A percentile compares a stretch with the other conserved stretches of the same genome.
Conservation (phyloP, 1,140 invertebrate genomes). For the Formica exsecta region DNA sequence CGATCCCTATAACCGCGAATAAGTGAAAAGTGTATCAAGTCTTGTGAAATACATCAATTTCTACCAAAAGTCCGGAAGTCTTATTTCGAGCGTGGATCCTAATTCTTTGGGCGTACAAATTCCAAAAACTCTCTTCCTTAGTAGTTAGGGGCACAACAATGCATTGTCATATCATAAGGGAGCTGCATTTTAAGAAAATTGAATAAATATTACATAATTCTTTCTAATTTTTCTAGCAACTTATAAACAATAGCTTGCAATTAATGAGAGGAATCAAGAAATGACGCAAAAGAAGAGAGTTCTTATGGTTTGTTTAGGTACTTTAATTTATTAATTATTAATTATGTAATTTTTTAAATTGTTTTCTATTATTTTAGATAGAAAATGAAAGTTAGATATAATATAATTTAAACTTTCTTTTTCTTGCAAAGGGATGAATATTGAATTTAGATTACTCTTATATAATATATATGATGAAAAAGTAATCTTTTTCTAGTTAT, state of each 20-base stretch:
- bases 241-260: no score
- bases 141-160: no score
- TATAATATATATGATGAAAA: background rate
- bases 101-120: no score
- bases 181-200: no score
- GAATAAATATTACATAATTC: background rate
- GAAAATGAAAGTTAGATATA: background rate
- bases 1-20: no score
- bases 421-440: background rate
- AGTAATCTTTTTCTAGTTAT: background rate
- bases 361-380: background rate
- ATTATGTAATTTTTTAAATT: conserved; percentile 3
- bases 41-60: no score
- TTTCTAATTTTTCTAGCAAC: background rate
- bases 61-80: no score
- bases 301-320: conserved; percentile 87
- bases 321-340: background rate
- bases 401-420: background rate
- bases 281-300: conserved; percentile 82
- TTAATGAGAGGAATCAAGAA: background rate
- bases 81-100: no score
- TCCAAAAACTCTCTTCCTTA: no score
- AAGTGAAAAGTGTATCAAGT: no score
- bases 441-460: background rate
- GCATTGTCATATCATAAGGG: no score